A percentile compares a stretch with the other conserved stretches of the same genome.
Evolutionary conservation across 2,113 vertebrate species (phyloP).

Genomic region (Ptilorrhoa leucosticta): DNA sequence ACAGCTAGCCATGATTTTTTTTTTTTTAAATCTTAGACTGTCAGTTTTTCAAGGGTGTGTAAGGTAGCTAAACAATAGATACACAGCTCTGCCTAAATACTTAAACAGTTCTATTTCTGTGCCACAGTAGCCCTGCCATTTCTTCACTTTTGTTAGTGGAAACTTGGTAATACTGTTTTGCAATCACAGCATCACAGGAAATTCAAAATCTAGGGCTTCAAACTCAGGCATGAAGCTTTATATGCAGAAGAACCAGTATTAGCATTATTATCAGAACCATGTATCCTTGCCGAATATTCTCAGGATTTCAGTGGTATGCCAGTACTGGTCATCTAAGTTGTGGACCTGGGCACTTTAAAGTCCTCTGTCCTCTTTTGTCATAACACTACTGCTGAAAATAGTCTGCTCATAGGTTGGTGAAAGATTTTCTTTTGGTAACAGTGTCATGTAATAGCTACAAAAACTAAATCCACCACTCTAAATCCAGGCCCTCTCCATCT

Average conservation of each 20-base stretch:
- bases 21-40: neutral
- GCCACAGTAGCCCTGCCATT: neutral
- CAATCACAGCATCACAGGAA: neutral
- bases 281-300: neutral
- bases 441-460: neutral
- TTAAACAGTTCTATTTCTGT: neutral
- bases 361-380: neutral
- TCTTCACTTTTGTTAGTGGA: neutral
- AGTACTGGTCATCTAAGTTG: neutral
- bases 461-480: neutral
- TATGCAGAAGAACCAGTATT: neutral
- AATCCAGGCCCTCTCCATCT: neutral
- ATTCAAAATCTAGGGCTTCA: neutral
- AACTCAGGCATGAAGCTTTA: neutral
- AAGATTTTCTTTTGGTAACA: neutral
- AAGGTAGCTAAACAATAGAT: neutral
- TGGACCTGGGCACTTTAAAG: neutral
- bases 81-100: neutral
- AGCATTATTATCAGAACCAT: neutral
- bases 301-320: neutral
- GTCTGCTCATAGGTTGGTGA: neutral
- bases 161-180: neutral
- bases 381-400: neutral
- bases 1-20: neutral
- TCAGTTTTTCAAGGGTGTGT: neutral